phyloP scores from a whole-genome alignment of 2,797 vertebrate genomes.

The Eupleurogrammus muticus region DNA sequence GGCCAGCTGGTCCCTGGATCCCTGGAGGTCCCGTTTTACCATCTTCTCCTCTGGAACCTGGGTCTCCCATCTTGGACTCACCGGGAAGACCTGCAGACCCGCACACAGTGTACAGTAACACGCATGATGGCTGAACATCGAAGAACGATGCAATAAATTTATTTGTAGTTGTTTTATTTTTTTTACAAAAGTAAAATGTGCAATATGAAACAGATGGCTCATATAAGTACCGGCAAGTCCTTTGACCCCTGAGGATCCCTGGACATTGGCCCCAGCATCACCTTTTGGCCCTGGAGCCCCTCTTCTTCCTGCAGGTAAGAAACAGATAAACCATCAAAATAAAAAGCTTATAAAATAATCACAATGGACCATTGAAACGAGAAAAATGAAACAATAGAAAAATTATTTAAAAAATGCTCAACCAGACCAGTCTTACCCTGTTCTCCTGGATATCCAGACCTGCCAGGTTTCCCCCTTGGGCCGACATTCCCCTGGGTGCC shows the following conservation, averaged over 20 bases:
- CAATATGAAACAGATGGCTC: not conserved
- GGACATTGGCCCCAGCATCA: slow-evolving; percentile 71
- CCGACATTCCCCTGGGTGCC: slow-evolving; percentile 78
- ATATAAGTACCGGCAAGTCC: slow-evolving; percentile 79
- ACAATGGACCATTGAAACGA: not conserved
- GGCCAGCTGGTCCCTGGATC: slow-evolving; percentile 72
- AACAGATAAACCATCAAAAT: not conserved
- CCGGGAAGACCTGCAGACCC: slow-evolving; percentile 78
- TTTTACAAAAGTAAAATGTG: not conserved
- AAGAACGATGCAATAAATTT: not conserved
- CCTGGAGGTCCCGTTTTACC: slow-evolving; percentile 76
- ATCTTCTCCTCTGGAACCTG: slow-evolving; percentile 78
- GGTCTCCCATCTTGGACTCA: slow-evolving; percentile 78
- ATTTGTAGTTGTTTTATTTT: not conserved
- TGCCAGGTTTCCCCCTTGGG: slow-evolving; percentile 75
- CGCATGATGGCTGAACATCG: not conserved
- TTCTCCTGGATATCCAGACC: slow-evolving; percentile 85
- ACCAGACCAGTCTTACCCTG: slow-evolving; percentile 73
- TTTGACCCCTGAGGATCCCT: slow-evolving; percentile 80
- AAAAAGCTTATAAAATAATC: not conserved
- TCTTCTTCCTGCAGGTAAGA: slow-evolving; percentile 70
- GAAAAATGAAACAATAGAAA: not conserved
- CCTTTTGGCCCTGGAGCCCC: slow-evolving; percentile 79
- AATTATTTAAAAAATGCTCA: not conserved
- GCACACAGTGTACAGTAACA: slow-evolving; percentile 20